A percentile compares a stretch with the other conserved stretches of the same genome.
Evolutionary conservation across 2,888 invertebrate genomes (phyloP).

Genomic region (Sclerodermus sp.): DNA sequence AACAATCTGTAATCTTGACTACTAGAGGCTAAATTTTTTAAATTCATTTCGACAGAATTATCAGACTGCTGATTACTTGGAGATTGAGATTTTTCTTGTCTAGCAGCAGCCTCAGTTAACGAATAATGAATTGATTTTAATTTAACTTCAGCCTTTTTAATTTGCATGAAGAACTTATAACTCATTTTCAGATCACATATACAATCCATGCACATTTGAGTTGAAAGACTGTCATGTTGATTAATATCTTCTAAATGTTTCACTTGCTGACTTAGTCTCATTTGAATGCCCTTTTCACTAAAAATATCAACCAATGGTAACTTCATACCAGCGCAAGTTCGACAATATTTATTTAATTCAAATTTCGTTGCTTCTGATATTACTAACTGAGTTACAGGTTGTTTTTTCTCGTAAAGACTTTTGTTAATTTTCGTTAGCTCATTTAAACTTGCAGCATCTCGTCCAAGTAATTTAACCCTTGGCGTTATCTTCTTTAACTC

Average conservation of each 20-base stretch:
- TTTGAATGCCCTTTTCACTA: slow-evolving; percentile 50
- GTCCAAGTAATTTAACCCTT: slow-evolving; percentile 42
- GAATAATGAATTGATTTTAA: slow-evolving; percentile 42
- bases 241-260: slow-evolving; percentile 49
- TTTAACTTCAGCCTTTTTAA: slow-evolving; percentile 53
- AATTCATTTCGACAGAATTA: not conserved
- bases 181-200: slow-evolving; percentile 55
- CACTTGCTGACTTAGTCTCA: slow-evolving; percentile 51
- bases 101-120: slow-evolving; percentile 19
- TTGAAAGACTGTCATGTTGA: slow-evolving; percentile 44
- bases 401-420: slow-evolving; percentile 1
- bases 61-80: not conserved
- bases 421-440: slow-evolving; percentile 32
- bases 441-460: slow-evolving; percentile 36
- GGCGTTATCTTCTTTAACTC: slow-evolving; percentile 52
- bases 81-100: slow-evolving; percentile 3
- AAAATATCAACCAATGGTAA: slow-evolving; percentile 53
- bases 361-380: slow-evolving; percentile 28
- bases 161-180: slow-evolving; percentile 55
- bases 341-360: slow-evolving; percentile 49
- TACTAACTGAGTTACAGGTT: not conserved
- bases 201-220: slow-evolving; percentile 56
- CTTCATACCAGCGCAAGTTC: slow-evolving; percentile 53
- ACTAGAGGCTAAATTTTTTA: slow-evolving; percentile 1
- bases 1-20: slow-evolving; percentile 9